These are phyloP conservation scores for Pomacea maculata DNA, from an alignment of 1,140 invertebrate genomes.

Conservation along the genomic window DNA sequence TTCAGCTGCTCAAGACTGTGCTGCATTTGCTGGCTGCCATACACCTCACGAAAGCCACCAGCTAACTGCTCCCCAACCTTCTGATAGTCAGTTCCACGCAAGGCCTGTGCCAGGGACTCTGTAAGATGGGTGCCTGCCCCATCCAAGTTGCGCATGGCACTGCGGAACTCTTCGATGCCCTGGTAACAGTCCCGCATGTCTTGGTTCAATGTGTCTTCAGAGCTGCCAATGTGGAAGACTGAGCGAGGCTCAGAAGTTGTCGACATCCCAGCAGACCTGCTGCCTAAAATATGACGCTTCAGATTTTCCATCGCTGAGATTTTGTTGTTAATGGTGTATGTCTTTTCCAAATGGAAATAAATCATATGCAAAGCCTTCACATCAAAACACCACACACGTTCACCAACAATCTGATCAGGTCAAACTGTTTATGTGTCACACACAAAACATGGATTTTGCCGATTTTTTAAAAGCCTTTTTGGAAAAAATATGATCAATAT, in stretches of 20 bases:
- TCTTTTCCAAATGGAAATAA: neutral
- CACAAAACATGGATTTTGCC: too few species aligned
- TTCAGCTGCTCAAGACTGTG: conserved; percentile 36
- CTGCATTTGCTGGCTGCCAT: conserved; percentile 37
- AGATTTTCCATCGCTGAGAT: conserved; percentile 22
- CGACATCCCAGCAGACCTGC: conserved; percentile 13
- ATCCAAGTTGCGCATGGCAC: conserved; percentile 49
- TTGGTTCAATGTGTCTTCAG: conserved; percentile 16
- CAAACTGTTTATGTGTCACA: neutral
- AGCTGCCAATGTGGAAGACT: conserved; percentile 25
- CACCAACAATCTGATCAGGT: neutral
- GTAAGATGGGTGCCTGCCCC: conserved; percentile 48
- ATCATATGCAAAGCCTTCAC: neutral
- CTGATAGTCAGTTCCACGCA: conserved; percentile 44
- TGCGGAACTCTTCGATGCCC: conserved; percentile 39
- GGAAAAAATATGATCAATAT: too few species aligned
- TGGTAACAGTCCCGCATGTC: conserved; percentile 37
- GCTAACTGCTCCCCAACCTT: conserved; percentile 33
- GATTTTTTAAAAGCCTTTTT: too few species aligned
- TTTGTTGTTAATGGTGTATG: neutral
- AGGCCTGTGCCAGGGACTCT: conserved; percentile 39
- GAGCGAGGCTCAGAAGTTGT: conserved; percentile 20
- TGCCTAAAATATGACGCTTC: conserved; percentile 27
- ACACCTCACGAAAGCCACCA: conserved; percentile 38
- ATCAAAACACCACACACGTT: neutral